Conservation (phyloP, 2,888 invertebrate genomes). For the Sussaba pulchella region DNA sequence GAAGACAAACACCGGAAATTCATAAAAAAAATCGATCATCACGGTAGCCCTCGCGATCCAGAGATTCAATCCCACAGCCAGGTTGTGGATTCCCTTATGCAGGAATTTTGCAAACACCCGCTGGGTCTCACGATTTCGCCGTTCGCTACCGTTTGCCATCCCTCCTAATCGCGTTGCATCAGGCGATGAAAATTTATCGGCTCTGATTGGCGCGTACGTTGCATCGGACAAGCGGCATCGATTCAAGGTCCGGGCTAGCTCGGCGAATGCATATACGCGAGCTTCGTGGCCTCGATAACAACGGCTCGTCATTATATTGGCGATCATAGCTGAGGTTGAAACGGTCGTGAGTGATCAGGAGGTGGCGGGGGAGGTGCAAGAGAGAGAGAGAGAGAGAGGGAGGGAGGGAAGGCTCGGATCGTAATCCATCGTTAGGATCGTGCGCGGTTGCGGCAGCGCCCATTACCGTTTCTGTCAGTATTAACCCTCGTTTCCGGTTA, state of each 20-base stretch:
- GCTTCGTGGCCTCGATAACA: constrained; percentile 75
- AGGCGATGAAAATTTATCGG: constrained; percentile 79
- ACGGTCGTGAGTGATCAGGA: too few species aligned
- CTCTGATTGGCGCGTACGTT: constrained; percentile 76
- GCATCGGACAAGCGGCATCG: constrained; percentile 76
- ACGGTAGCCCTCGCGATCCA: too few species aligned
- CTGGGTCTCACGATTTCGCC: constrained; percentile 32
- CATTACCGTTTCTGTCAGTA: constrained; percentile 49
- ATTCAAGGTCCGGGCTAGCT: constrained; percentile 77
- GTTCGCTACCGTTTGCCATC: constrained; percentile 64
- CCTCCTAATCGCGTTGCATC: constrained; percentile 77
- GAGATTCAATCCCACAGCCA: too few species aligned
- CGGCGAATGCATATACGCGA: constrained; percentile 28
- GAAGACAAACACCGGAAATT: too few species aligned
- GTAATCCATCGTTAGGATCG: constrained; percentile 30
- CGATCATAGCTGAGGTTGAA: constrained; percentile 54
- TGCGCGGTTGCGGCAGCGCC: constrained; percentile 9
- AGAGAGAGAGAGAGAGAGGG: not conserved
- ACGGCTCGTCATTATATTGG: constrained; percentile 67
- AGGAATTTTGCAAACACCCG: constrained; percentile 52
- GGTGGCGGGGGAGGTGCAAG: too few species aligned
- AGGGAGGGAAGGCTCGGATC: constrained; percentile 15
- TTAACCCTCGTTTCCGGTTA: constrained; percentile 54
- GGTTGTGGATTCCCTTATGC: constrained; percentile 45
- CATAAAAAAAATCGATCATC: too few species aligned